A percentile compares a stretch with the other conserved stretches of the same genome.
Evolutionary conservation across 2,797 vertebrate genomes (phyloP).

Genomic region (Alfaro cultratus): DNA sequence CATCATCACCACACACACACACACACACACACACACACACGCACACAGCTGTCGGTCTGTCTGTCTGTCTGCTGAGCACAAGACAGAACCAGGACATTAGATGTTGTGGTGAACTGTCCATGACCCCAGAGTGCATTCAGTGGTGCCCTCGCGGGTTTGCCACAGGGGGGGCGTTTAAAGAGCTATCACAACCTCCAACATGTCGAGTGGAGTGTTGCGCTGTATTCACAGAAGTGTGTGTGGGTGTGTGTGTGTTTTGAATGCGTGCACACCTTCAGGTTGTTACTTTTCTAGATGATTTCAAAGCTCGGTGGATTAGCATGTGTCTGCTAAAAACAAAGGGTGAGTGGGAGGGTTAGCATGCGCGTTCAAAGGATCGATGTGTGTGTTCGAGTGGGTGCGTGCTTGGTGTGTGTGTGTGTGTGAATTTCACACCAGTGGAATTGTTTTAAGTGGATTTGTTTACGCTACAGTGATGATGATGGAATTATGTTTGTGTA

Average conservation of each 20-base stretch:
- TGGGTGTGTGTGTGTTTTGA: neutral
- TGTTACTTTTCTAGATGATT: slow-evolving; percentile 43
- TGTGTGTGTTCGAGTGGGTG: slow-evolving; percentile 22
- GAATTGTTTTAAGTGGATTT: slow-evolving; percentile 51
- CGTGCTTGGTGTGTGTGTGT: slow-evolving; percentile 6
- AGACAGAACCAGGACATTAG: slow-evolving; percentile 65
- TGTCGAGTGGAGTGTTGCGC: slow-evolving; percentile 55
- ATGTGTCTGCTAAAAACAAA: slow-evolving; percentile 34
- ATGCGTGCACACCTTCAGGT: slow-evolving; percentile 25
- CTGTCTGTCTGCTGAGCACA: slow-evolving; percentile 55
- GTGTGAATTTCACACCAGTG: slow-evolving; percentile 46
- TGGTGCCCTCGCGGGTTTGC: slow-evolving; percentile 59
- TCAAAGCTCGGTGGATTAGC: slow-evolving; percentile 57
- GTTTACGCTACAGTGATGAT: slow-evolving; percentile 37
- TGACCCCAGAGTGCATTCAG: slow-evolving; percentile 75
- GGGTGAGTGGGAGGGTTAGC: slow-evolving; percentile 44
- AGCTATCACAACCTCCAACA: slow-evolving; percentile 56
- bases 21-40: no score
- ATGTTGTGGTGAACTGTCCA: slow-evolving; percentile 71
- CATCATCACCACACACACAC: neutral
- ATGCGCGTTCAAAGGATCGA: slow-evolving; percentile 40
- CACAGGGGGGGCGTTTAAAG: slow-evolving; percentile 57
- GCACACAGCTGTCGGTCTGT: neutral
- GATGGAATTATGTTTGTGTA: slow-evolving; percentile 53
- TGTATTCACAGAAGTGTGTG: slow-evolving; percentile 29